Percentiles rank a stretch among this genome's conserved stretches.
Conservation (phyloP, 2,113 vertebrate genomes). For the human region DNA sequence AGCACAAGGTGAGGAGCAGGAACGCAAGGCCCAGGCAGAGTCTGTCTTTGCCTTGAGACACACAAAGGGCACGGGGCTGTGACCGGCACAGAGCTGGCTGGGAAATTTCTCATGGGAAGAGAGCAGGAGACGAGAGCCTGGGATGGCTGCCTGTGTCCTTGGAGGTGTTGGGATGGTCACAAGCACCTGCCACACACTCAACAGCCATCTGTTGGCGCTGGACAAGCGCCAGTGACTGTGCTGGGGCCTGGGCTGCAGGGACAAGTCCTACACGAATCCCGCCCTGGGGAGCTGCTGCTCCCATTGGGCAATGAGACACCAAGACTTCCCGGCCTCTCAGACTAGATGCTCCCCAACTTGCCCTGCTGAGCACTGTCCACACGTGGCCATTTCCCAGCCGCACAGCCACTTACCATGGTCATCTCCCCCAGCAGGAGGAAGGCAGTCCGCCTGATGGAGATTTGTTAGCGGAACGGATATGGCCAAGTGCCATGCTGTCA, state of each 20-base stretch:
- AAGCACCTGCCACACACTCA: background rate
- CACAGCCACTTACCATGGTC: accelerated
- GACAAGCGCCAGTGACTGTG: accelerated
- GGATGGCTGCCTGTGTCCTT: background rate
- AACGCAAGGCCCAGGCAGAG: background rate
- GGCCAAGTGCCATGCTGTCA: too few species aligned
- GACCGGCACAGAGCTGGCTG: background rate
- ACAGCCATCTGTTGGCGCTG: accelerated
- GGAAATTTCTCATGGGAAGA: background rate
- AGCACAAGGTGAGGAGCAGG: background rate
- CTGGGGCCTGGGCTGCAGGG: accelerated
- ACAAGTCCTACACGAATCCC: accelerated
- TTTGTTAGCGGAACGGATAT: background rate
- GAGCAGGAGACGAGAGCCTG: background rate
- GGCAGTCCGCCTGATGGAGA: accelerated
- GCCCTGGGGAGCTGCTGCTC: background rate
- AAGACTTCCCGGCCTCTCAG: accelerated
- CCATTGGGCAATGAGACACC: too few species aligned
- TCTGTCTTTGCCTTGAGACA: background rate
- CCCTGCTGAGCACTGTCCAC: background rate
- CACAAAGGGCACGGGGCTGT: background rate
- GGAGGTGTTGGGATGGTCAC: accelerated
- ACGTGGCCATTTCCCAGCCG: accelerated
- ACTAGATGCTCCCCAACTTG: accelerated
- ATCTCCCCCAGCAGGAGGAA: background rate